These are phyloP conservation scores for Diphyllodes magnificus DNA, from an alignment of 2,113 vertebrate genomes.

Conservation along the genomic window DNA sequence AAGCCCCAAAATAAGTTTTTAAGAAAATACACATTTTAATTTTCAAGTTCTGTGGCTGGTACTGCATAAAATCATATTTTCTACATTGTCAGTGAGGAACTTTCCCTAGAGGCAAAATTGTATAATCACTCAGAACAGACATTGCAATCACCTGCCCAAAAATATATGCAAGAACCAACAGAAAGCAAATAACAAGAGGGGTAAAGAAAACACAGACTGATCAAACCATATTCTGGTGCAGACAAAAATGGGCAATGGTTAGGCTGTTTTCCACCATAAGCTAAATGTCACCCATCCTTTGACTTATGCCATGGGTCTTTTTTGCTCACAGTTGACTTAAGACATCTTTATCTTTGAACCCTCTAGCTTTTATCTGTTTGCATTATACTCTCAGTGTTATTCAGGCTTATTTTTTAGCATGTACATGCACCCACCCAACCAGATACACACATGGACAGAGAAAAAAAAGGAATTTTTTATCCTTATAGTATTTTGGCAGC, in stretches of 20 bases:
- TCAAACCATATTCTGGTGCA: neutral
- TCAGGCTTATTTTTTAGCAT: neutral
- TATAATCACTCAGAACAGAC: neutral
- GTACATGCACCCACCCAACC: neutral
- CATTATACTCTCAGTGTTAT: conserved; percentile 9
- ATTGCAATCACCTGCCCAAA: neutral
- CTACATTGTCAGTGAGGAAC: neutral
- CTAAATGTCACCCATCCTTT: neutral
- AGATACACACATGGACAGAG: neutral
- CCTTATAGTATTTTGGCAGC: conserved; percentile 60
- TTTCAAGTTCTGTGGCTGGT: neutral
- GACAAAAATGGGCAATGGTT: neutral
- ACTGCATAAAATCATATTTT: neutral
- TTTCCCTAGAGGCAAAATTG: neutral
- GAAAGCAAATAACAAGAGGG: neutral
- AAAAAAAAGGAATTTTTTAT: conserved; percentile 53
- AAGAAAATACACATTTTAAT: neutral
- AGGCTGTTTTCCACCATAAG: neutral
- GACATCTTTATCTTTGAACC: conserved; percentile 18
- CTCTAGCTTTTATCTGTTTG: neutral
- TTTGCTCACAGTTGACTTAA: neutral
- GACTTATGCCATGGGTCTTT: neutral
- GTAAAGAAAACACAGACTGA: neutral
- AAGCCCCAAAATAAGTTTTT: neutral
- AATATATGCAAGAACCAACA: neutral